A percentile compares a stretch with the other conserved stretches of the same genome.
Evolutionary conservation across 2,888 invertebrate genomes (phyloP).

Genomic region (Augiades crinisus): DNA sequence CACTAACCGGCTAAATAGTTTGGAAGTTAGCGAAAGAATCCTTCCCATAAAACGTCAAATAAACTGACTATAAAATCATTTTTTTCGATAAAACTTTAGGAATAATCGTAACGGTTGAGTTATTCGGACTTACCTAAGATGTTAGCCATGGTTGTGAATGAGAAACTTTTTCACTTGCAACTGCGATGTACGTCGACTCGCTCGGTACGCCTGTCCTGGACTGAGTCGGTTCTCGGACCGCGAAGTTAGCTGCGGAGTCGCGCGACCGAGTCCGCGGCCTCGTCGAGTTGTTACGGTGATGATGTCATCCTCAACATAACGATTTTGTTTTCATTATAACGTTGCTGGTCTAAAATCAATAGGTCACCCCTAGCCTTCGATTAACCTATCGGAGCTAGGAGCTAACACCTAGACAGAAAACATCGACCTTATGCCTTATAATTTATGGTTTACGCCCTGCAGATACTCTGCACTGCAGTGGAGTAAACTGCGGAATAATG

Average conservation of each 20-base stretch:
- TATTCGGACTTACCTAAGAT: constrained; percentile 65
- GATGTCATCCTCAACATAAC: constrained; percentile 36
- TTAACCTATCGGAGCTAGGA: neutral
- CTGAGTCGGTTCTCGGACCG: constrained; percentile 36
- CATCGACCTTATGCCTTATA: no score
- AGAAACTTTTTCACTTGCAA: constrained; percentile 42
- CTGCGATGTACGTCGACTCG: constrained; percentile 44
- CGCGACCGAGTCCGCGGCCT: constrained; percentile 34
- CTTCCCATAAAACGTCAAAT: constrained; percentile 23
- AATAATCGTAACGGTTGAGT: no score
- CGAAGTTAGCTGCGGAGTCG: constrained; percentile 37
- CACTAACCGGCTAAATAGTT: no score
- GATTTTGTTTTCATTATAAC: constrained; percentile 10
- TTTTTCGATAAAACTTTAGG: no score
- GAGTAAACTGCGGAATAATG: no score
- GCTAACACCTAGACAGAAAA: no score
- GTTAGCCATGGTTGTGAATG: constrained; percentile 60
- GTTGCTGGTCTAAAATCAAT: neutral
- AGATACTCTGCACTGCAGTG: no score
- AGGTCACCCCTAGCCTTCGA: no score
- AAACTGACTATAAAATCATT: neutral
- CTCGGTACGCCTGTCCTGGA: constrained; percentile 52
- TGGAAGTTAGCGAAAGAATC: no score
- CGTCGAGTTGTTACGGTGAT: constrained; percentile 37
- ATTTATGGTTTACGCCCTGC: no score